Evolutionary conservation across 2,888 invertebrate genomes (phyloP).

Genomic region (Rhorus exstirpatorius): DNA sequence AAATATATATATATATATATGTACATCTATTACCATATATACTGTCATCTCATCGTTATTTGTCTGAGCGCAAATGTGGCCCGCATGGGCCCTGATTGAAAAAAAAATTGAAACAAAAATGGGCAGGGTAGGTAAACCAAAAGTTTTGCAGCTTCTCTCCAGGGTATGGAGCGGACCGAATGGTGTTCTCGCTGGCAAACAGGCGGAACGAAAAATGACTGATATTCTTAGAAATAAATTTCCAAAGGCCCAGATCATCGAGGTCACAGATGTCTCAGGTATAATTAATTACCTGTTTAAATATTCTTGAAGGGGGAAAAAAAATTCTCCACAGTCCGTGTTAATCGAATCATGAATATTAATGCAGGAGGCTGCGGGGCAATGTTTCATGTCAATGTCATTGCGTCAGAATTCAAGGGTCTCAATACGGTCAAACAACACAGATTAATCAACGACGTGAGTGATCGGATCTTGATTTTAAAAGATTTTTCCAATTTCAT

Average conservation of each 20-base stretch:
- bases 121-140: conserved; percentile 80
- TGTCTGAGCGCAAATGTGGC: conserved; percentile 26
- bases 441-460: conserved; percentile 90
- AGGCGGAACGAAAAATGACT: conserved; percentile 85
- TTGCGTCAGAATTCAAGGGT: conserved; percentile 91
- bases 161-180: conserved; percentile 84
- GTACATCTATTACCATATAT: not conserved
- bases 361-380: conserved; percentile 92
- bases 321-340: not conserved
- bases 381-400: conserved; percentile 92
- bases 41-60: not conserved
- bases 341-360: conserved; percentile 16
- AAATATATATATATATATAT: too few relatives aligned
- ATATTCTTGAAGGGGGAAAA: not conserved
- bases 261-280: conserved; percentile 91
- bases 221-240: conserved; percentile 86
- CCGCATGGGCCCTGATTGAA: not conserved
- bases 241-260: conserved; percentile 89
- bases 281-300: conserved; percentile 62
- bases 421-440: conserved; percentile 92
- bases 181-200: conserved; percentile 80
- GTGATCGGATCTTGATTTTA: conserved; percentile 17
- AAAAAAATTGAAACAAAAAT: conserved; percentile 63
- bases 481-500: not conserved
- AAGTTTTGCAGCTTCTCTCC: conserved; percentile 84